These are phyloP conservation scores for Dicerorhinus sumatrensis DNA, from an alignment of 2,113 vertebrate genomes.

Conservation along the genomic window DNA sequence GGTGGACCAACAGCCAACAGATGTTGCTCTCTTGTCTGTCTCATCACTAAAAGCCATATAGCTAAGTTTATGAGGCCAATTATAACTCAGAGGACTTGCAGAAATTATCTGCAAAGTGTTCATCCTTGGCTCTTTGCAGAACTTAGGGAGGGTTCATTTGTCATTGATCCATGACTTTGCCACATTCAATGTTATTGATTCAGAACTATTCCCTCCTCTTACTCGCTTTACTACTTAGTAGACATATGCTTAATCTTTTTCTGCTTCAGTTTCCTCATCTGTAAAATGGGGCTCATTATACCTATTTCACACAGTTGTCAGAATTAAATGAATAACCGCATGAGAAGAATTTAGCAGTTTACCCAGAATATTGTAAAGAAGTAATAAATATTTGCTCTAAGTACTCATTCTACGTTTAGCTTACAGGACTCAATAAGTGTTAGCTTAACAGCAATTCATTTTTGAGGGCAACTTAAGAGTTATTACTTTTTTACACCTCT, in stretches of 20 bases:
- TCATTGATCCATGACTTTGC: background rate
- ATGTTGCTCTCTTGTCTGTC: no score
- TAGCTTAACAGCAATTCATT: background rate
- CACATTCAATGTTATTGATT: background rate
- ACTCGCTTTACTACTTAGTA: background rate
- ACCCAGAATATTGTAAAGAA: background rate
- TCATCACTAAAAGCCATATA: accelerated
- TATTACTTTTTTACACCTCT: background rate
- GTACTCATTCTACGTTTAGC: background rate
- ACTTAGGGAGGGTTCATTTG: no score
- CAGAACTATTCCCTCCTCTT: background rate
- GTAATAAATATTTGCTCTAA: background rate
- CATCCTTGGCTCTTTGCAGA: background rate
- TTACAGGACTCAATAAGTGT: background rate
- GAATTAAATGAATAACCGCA: background rate
- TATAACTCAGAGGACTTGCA: background rate
- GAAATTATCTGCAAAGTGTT: background rate
- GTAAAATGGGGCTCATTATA: background rate
- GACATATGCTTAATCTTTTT: background rate
- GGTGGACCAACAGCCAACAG: background rate
- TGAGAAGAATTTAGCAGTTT: background rate
- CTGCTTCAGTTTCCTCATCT: background rate
- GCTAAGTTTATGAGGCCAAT: background rate
- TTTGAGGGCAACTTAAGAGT: background rate
- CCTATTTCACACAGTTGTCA: accelerated